Evolutionary conservation across 2,797 vertebrate genomes (phyloP), one percentile per base, ranked within the genome.

Genomic region (Menidia menidia): DNA sequence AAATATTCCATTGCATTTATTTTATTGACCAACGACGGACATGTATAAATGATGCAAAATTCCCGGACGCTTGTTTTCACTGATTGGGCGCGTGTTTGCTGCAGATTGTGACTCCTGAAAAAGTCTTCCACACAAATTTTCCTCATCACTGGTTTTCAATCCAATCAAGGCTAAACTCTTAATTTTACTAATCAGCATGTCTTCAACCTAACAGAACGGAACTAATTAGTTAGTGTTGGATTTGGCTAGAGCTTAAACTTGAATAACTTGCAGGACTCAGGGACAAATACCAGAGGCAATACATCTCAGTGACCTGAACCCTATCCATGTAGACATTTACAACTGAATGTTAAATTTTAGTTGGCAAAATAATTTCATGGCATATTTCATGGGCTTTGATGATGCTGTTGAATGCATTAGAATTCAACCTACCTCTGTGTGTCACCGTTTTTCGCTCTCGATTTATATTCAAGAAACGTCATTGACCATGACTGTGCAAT

Each of bases 121-220:
- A 72, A 58, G 54, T 71, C 41, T 60, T 65, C 84, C 64, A 70
- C 66, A 67, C 47, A 55, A 69, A 62, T 48, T 42, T 50, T 30
- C 33, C n/a, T 68, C 71, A 60, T 50, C 69, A 81, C 60, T 56
- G 50, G n/a, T 78, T 83, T 83, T 71, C 73, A 77, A 43, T 76
- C 75, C 71, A 85, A 87, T 84, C 80, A 88, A 71, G 81, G 57
- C 50, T 72, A 58, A 65, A 74, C 60, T 60, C 41, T 64, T 86
- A 77, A 87, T 82, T 87, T 87, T 31, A 72, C 75, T 77, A 85
- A 85, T 82, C 78, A 81, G 79, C 56, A 41, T 54, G 71, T 53
- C 63, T 83, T 87, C 75, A 77, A 74, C 73, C 66, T 79, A 68
- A 78, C 68, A 65, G 44, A 76, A 73, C 61, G 60, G 33, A 72